Percentiles rank a stretch among this genome's conserved stretches.
Evolutionary conservation across 2,113 vertebrate genomes (phyloP).

Genomic region (Bucco capensis): DNA sequence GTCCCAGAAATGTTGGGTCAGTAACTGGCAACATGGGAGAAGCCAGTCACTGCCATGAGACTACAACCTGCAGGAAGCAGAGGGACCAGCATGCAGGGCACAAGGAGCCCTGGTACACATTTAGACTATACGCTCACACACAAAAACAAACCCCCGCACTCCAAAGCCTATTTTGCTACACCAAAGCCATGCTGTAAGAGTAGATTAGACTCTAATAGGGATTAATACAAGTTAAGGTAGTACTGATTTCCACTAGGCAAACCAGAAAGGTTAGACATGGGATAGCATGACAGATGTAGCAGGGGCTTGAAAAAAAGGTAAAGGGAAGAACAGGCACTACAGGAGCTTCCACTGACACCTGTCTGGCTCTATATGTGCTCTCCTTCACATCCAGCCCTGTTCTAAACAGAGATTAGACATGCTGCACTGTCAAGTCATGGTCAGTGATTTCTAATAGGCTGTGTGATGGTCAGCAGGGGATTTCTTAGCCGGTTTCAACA

Average conservation of each 20-base stretch:
- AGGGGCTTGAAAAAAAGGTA: neutral
- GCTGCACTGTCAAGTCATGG: neutral
- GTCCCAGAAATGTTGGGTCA: accelerated
- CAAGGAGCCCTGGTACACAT: neutral
- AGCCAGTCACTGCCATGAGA: neutral
- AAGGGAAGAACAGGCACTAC: neutral
- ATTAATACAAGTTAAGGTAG: slow-evolving; percentile 48
- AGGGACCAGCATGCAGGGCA: accelerated
- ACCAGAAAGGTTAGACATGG: neutral
- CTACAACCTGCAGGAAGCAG: neutral
- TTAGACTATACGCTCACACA: neutral
- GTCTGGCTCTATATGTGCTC: neutral
- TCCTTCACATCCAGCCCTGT: neutral
- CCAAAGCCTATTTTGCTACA: slow-evolving; percentile 13
- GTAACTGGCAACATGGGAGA: neutral
- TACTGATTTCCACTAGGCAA: neutral
- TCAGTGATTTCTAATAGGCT: slow-evolving; percentile 34
- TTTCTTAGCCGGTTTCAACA: slow-evolving; percentile 13
- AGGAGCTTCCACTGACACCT: neutral
- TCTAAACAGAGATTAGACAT: neutral
- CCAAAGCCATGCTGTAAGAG: slow-evolving; percentile 30
- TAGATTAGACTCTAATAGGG: slow-evolving; percentile 57
- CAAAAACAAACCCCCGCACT: neutral
- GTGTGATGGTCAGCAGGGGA: slow-evolving; percentile 17
- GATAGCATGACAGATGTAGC: neutral